phyloP scores from a whole-genome alignment of 1,140 invertebrate species.

The Homalodisca vitripennis region DNA sequence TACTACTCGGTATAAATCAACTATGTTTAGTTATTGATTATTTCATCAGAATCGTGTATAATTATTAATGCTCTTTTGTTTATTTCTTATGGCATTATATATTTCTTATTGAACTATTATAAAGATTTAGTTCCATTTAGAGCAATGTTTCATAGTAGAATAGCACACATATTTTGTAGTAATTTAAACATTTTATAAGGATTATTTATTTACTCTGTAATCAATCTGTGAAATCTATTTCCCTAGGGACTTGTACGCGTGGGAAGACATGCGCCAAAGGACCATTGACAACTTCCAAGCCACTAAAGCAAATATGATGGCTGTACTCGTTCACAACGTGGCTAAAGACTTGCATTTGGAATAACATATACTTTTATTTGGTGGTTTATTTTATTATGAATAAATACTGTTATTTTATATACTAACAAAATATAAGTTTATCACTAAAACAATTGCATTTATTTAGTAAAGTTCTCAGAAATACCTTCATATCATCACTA shows the following conservation, averaged over 20 bases:
- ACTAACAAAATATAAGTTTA: too few species aligned
- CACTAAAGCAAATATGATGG: constrained; percentile 79
- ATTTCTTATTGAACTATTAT: neutral
- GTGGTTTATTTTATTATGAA: too few species aligned
- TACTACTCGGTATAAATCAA: too few species aligned
- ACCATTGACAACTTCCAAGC: constrained; percentile 72
- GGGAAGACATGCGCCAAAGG: constrained; percentile 64
- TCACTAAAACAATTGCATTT: too few species aligned
- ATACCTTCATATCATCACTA: too few species aligned
- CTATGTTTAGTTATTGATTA: too few species aligned
- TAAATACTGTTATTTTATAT: too few species aligned
- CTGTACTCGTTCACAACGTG: constrained; percentile 67
- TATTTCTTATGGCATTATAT: neutral
- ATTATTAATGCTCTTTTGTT: neutral
- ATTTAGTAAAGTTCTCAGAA: too few species aligned
- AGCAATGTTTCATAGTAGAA: neutral
- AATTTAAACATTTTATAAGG: neutral
- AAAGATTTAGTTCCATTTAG: neutral
- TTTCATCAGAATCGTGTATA: neutral
- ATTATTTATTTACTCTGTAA: neutral
- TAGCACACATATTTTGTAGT: too few species aligned
- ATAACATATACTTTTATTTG: constrained; percentile 6
- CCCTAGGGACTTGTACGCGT: constrained; percentile 76
- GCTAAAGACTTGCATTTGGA: constrained; percentile 72
- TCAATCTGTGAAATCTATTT: constrained; percentile 24